These are phyloP conservation scores for Corvus hawaiiensis DNA, from an alignment of 2,113 vertebrate genomes.

Conservation along the genomic window DNA sequence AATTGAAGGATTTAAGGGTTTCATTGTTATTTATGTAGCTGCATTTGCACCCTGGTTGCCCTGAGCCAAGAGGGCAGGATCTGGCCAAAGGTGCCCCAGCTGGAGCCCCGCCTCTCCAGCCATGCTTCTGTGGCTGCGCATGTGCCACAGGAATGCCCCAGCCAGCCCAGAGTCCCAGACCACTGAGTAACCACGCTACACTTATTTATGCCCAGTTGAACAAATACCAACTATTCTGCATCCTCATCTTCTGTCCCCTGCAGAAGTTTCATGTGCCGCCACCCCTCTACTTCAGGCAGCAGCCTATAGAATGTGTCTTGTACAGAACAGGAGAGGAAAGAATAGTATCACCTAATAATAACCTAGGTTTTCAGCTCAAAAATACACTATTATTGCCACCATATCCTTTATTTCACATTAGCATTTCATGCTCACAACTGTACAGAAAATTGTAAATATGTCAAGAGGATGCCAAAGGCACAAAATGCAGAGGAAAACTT, in stretches of 20 bases:
- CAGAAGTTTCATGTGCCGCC: background rate
- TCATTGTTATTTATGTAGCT: background rate
- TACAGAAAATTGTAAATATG: background rate
- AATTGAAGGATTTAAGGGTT: background rate
- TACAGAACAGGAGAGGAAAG: background rate
- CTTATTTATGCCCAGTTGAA: background rate
- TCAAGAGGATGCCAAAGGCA: background rate
- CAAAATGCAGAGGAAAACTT: background rate
- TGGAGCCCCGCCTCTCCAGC: background rate
- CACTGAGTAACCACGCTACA: background rate
- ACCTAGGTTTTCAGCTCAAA: background rate
- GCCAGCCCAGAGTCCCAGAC: background rate
- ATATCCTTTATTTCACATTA: background rate
- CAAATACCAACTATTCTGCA: background rate
- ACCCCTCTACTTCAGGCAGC: background rate
- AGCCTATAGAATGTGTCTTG: background rate
- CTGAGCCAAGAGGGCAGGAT: background rate
- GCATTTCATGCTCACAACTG: background rate
- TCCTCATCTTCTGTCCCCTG: background rate
- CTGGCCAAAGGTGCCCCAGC: background rate
- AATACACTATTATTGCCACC: background rate
- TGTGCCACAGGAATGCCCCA: background rate
- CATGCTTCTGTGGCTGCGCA: background rate
- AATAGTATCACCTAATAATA: background rate
- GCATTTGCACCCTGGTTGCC: fast-evolving